A percentile compares a stretch with the other conserved stretches of the same genome.
These are phyloP conservation scores for Propithecus deckenii DNA, from an alignment of 2,797 vertebrate species.

Conservation along the genomic window DNA sequence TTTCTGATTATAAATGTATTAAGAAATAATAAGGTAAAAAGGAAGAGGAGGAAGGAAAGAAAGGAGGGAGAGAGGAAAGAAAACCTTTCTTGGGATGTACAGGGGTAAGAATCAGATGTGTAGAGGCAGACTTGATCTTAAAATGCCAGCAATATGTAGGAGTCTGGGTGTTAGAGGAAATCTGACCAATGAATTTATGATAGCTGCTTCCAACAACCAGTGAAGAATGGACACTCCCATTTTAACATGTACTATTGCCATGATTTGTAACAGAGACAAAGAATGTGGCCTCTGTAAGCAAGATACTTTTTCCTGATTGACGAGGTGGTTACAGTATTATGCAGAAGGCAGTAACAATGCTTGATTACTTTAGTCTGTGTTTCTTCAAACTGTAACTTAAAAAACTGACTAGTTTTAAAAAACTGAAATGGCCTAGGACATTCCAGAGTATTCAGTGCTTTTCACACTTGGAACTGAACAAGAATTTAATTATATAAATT, in stretches of 20 bases:
- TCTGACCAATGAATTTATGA: background rate
- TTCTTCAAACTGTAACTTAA: background rate
- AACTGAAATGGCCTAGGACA: constrained; percentile 26
- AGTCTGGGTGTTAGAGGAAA: background rate
- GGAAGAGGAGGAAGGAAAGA: background rate
- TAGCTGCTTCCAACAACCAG: background rate
- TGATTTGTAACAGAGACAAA: background rate
- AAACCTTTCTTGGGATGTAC: background rate
- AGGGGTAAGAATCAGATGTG: background rate
- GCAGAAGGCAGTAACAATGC: background rate
- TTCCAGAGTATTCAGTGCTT: constrained; percentile 15
- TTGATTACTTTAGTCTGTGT: background rate
- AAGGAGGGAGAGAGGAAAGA: background rate
- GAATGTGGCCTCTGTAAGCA: background rate
- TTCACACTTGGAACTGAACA: constrained; percentile 11
- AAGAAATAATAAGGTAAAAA: background rate
- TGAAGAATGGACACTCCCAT: background rate
- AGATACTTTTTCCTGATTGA: background rate
- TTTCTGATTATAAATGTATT: background rate
- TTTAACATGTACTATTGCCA: background rate
- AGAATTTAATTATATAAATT: constrained; percentile 51
- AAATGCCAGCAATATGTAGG: background rate
- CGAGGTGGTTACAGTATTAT: background rate
- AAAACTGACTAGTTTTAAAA: background rate
- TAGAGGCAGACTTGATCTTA: background rate